Evolutionary conservation across 2,113 vertebrate genomes (phyloP).

Genomic region (Machaerirhynchus nigripectus): DNA sequence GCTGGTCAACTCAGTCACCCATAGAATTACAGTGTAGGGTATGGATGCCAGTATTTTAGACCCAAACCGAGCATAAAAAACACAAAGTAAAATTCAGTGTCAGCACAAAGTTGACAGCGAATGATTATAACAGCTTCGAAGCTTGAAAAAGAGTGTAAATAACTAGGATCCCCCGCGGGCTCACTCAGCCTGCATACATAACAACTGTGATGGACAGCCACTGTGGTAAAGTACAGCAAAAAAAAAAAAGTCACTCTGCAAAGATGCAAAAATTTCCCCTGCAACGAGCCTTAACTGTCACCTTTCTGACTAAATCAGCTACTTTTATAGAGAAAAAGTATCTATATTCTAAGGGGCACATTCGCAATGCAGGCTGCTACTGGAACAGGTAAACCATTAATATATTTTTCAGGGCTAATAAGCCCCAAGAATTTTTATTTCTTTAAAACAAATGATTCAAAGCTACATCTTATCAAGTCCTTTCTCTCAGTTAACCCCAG

Average conservation of each 20-base stretch:
- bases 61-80: constrained; percentile 81
- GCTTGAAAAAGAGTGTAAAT: constrained; percentile 89
- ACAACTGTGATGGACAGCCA: constrained; percentile 85
- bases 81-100: constrained; percentile 85
- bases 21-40: constrained; percentile 75
- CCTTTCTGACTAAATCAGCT: constrained; percentile 80
- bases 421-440: neutral
- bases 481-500: constrained; percentile 8
- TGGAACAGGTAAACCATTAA: constrained; percentile 52
- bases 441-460: neutral
- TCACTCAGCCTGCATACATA: constrained; percentile 83
- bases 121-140: constrained; percentile 88
- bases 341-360: constrained; percentile 20
- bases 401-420: constrained; percentile 25
- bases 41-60: constrained; percentile 77
- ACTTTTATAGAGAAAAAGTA: constrained; percentile 63
- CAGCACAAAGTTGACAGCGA: constrained; percentile 89
- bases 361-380: constrained; percentile 34
- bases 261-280: constrained; percentile 78
- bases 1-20: constrained; percentile 77
- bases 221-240: constrained; percentile 65
- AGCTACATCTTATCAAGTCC: neutral
- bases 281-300: constrained; percentile 80
- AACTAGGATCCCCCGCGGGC: constrained; percentile 84
- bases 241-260: constrained; percentile 65